Conservation (phyloP, 2,113 vertebrate species). For the Kryptolebias marmoratus region DNA sequence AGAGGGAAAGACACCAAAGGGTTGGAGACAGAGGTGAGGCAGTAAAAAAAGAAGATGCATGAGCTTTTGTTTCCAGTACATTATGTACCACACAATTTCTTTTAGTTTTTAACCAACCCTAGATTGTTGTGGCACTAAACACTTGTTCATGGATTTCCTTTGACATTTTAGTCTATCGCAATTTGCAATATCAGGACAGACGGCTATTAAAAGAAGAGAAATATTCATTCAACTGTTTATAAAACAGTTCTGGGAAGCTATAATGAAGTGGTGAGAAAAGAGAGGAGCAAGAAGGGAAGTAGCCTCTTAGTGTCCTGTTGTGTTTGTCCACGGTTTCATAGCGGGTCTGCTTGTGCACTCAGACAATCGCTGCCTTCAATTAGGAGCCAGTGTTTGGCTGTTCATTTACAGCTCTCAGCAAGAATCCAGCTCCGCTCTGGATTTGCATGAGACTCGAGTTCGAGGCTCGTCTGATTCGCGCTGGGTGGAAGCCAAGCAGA, state of each 20-base stretch:
- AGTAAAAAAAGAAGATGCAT: slow-evolving; percentile 12
- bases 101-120: slow-evolving; percentile 4
- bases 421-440: slow-evolving; percentile 46
- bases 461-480: slow-evolving; percentile 50
- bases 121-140: not conserved
- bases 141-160: not conserved
- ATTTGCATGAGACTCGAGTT: slow-evolving; percentile 47
- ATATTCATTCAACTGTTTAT: not conserved
- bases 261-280: slow-evolving; percentile 28
- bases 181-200: slow-evolving; percentile 3
- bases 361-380: slow-evolving; percentile 63
- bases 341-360: slow-evolving; percentile 51
- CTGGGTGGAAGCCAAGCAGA: slow-evolving; percentile 49
- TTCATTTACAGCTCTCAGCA: slow-evolving; percentile 61
- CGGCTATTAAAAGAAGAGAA: not conserved
- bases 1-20: slow-evolving; percentile 12
- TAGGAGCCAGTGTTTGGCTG: slow-evolving; percentile 68
- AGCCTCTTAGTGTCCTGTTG: slow-evolving; percentile 48
- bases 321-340: slow-evolving; percentile 59
- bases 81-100: slow-evolving; percentile 3
- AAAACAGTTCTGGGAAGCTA: not conserved
- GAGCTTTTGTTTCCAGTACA: slow-evolving; percentile 12
- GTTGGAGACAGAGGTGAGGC: slow-evolving; percentile 8
- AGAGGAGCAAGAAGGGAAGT: slow-evolving; percentile 30
- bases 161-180: not conserved